phyloP scores from a whole-genome alignment of 53 echinoderm and acorn worm species.

The Paracentrotus lividus region DNA sequence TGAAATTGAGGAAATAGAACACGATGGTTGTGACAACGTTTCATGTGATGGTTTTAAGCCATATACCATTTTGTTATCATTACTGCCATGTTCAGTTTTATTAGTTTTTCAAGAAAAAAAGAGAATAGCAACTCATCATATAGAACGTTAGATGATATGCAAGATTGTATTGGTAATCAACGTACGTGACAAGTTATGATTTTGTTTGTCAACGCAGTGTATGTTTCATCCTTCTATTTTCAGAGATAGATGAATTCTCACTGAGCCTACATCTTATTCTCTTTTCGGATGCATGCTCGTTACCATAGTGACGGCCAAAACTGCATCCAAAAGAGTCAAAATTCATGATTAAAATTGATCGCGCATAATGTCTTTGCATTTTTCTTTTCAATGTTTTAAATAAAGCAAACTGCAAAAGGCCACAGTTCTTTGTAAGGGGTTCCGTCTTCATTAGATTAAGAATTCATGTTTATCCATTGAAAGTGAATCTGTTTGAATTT shows the following conservation, averaged over 20 bases:
- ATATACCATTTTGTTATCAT: not conserved
- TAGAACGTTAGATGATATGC: not conserved
- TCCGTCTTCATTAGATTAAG: not conserved
- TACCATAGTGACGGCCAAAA: not conserved
- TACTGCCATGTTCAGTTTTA: too few species aligned
- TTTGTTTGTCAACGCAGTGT: not conserved
- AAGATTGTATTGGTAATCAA: not conserved
- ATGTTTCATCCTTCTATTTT: not conserved
- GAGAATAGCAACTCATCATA: too few species aligned
- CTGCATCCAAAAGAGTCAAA: conserved; percentile 12
- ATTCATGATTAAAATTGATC: not conserved
- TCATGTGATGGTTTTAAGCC: not conserved
- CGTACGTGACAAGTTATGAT: not conserved
- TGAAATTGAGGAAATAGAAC: not conserved
- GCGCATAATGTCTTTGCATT: not conserved
- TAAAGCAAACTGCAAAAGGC: not conserved
- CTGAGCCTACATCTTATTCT: not conserved
- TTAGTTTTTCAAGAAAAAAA: too few species aligned
- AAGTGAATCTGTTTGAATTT: too few species aligned
- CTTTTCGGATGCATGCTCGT: conserved; percentile 12
- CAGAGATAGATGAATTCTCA: not conserved
- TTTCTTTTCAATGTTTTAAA: not conserved
- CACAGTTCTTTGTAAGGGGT: not conserved
- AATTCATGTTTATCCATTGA: too few species aligned
- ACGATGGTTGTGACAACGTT: not conserved